These are phyloP conservation scores for Trachymyrmex cornetzi DNA, from an alignment of 1,140 invertebrate genomes.

Conservation along the genomic window DNA sequence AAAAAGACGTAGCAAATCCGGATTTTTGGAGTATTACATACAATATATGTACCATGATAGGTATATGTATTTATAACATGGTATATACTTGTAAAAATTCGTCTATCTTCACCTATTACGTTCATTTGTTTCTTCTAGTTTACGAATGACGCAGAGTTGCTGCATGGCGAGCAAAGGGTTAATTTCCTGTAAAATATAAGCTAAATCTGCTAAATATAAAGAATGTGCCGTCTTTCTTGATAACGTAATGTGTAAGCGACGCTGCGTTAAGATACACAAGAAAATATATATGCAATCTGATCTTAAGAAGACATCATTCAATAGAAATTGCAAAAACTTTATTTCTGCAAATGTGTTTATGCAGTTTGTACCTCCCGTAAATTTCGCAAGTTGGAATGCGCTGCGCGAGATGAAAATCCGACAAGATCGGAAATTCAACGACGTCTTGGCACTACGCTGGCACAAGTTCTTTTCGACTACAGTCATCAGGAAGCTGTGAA, in stretches of 20 bases:
- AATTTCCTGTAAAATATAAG: neutral
- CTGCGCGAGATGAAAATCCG: slow-evolving; percentile 45
- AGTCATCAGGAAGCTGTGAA: slow-evolving; percentile 63
- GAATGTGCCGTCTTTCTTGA: neutral
- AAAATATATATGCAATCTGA: neutral
- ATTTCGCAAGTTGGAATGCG: slow-evolving; percentile 25
- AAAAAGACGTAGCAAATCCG: too few species aligned
- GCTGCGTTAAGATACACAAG: neutral
- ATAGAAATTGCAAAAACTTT: neutral
- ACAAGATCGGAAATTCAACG: slow-evolving; percentile 63
- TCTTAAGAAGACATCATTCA: neutral
- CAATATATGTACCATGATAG: too few species aligned
- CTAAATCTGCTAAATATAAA: neutral
- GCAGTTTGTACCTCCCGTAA: slow-evolving; percentile 1
- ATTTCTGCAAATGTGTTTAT: neutral
- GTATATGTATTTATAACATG: too few species aligned
- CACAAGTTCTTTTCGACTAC: slow-evolving; percentile 69
- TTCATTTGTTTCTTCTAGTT: neutral
- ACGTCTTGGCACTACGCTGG: slow-evolving; percentile 66
- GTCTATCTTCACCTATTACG: neutral
- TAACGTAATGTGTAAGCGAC: slow-evolving; percentile 32
- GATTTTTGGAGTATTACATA: too few species aligned
- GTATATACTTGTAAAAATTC: too few species aligned
- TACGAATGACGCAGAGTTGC: neutral
- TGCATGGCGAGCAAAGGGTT: neutral